Conservation (phyloP, 1,140 invertebrate species). For the Ganaspis sp. region DNA sequence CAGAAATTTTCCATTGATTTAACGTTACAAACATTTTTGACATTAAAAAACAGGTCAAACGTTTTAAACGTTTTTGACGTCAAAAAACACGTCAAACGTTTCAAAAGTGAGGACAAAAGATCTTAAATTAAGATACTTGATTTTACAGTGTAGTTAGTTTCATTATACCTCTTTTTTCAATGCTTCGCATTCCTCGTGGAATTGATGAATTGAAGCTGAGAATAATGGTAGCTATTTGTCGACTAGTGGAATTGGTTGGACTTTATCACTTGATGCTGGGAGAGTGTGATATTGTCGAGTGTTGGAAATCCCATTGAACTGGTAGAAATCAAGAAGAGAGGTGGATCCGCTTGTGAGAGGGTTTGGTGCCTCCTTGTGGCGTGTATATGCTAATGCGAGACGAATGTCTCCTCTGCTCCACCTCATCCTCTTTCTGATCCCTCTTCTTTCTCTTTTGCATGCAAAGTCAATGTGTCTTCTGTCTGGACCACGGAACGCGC, state of each 20-base stretch:
- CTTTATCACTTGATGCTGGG: slow-evolving; percentile 35
- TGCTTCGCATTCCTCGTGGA: background rate
- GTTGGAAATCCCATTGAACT: slow-evolving; percentile 53
- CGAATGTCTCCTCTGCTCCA: slow-evolving; percentile 56
- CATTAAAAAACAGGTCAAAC: too few relatives aligned
- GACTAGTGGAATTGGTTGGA: slow-evolving; percentile 35
- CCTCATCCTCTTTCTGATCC: slow-evolving; percentile 10
- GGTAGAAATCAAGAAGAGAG: slow-evolving; percentile 54
- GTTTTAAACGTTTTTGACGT: too few relatives aligned
- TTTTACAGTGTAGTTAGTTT: too few relatives aligned
- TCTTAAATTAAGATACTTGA: too few relatives aligned
- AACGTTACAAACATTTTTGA: too few relatives aligned
- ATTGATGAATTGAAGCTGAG: slow-evolving; percentile 7
- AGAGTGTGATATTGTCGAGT: slow-evolving; percentile 50
- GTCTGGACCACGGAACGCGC: slow-evolving; percentile 16
- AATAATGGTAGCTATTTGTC: slow-evolving; percentile 13
- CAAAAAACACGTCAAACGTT: too few relatives aligned
- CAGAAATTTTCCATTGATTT: too few relatives aligned
- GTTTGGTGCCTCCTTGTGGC: slow-evolving; percentile 40
- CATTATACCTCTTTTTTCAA: too few relatives aligned
- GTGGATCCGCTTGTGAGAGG: slow-evolving; percentile 30
- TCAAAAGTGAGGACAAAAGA: too few relatives aligned
- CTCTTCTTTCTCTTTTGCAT: slow-evolving; percentile 38
- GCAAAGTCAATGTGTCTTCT: slow-evolving; percentile 34
- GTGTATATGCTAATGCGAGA: slow-evolving; percentile 64